Conservation (phyloP, 2,888 invertebrate species). For the Drosophila imparisetae region DNA sequence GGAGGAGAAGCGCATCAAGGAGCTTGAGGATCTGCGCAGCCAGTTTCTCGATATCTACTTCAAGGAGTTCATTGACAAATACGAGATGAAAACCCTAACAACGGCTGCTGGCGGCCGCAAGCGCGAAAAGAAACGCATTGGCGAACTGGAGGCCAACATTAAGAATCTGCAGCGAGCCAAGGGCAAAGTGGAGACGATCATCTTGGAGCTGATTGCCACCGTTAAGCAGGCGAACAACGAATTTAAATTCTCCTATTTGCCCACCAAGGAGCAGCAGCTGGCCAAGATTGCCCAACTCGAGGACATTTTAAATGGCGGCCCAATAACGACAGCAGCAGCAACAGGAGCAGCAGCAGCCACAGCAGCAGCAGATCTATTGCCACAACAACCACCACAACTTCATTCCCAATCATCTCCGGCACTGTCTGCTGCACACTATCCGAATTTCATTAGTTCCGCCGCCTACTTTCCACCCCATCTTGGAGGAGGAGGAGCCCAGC, state of each 20-base stretch:
- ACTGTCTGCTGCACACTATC: constrained; percentile 24
- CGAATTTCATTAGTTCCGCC: constrained; percentile 53
- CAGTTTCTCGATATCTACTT: constrained; percentile 84
- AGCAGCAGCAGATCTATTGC: neutral
- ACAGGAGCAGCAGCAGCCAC: constrained; percentile 22
- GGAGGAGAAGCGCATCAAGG: constrained; percentile 83
- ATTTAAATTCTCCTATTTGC: constrained; percentile 84
- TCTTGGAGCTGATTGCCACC: constrained; percentile 83
- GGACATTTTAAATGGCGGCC: constrained; percentile 42
- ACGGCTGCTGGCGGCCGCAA: constrained; percentile 80
- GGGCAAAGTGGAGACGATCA: constrained; percentile 83
- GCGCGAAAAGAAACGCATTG: constrained; percentile 83
- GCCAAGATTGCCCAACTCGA: constrained; percentile 78
- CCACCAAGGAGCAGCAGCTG: constrained; percentile 84
- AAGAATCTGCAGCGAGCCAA: constrained; percentile 84
- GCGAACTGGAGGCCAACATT: constrained; percentile 82
- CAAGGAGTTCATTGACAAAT: constrained; percentile 83
- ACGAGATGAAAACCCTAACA: constrained; percentile 76
- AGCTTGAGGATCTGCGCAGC: constrained; percentile 81
- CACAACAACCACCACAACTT: neutral
- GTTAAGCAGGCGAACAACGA: constrained; percentile 83
- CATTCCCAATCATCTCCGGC: neutral
- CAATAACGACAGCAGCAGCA: constrained; percentile 17
- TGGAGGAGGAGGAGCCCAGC: constrained; percentile 16
- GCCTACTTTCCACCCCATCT: constrained; percentile 60